phyloP scores from a whole-genome alignment of 2,888 invertebrate genomes.

The Pycnomerus fuliginosus region DNA sequence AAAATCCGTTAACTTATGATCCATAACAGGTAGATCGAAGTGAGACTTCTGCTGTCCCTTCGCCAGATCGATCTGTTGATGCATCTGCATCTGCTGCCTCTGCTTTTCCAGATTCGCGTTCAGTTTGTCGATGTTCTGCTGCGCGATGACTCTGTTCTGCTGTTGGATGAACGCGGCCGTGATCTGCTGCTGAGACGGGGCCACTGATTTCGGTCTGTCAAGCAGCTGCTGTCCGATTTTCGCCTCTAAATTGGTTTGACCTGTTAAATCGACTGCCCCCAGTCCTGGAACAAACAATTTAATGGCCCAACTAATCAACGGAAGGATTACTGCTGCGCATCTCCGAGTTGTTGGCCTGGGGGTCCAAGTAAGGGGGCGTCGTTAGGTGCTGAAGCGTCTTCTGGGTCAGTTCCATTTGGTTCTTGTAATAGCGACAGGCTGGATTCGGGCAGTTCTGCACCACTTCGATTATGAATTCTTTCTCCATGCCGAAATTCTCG shows the following conservation, averaged over 20 bases:
- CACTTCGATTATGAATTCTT: conserved; percentile 85
- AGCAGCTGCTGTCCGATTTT: conserved; percentile 42
- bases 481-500: conserved; percentile 85
- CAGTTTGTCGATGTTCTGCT: conserved; percentile 64
- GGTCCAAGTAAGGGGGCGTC: conserved; percentile 52
- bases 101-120: conserved; percentile 59
- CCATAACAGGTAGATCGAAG: conserved; percentile 53
- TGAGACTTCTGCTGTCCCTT: conserved; percentile 47
- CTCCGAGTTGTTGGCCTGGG: conserved; percentile 44
- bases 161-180: conserved; percentile 64
- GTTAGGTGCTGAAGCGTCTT: conserved; percentile 71
- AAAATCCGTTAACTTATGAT: conserved; percentile 72
- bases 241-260: conserved; percentile 43
- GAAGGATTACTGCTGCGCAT: conserved; percentile 44
- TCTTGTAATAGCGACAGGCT: conserved; percentile 84
- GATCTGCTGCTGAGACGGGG: conserved; percentile 61
- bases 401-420: conserved; percentile 72
- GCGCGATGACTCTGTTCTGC: conserved; percentile 60
- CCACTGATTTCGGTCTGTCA: conserved; percentile 50
- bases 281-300: conserved; percentile 32
- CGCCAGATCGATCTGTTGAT: conserved; percentile 46
- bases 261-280: conserved; percentile 48
- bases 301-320: background rate
- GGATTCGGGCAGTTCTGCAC: conserved; percentile 88
- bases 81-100: conserved; percentile 56